Percentiles rank a stretch among this genome's conserved stretches.
Evolutionary conservation across 2,888 invertebrate species (phyloP).

Genomic region (Noctua comes): DNA sequence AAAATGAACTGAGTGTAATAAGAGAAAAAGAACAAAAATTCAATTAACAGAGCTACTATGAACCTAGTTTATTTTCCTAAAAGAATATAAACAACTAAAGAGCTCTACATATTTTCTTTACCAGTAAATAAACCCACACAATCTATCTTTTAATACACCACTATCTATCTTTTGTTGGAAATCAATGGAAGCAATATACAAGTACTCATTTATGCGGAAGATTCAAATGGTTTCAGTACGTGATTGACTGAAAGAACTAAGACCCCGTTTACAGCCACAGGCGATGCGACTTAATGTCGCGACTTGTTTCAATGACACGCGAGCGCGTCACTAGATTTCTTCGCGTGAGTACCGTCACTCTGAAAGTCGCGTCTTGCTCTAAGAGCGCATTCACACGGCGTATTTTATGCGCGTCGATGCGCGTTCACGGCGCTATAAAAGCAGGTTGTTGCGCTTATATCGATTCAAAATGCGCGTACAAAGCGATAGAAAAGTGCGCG

Average conservation of each 20-base stretch:
- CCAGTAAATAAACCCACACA: constrained; percentile 15
- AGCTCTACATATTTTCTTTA: constrained; percentile 15
- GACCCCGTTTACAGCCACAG: neutral
- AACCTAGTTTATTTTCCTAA: neutral
- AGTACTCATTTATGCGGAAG: constrained; percentile 54
- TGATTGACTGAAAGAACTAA: constrained; percentile 44
- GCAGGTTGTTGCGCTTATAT: neutral
- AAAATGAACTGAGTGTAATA: neutral
- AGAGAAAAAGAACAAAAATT: neutral
- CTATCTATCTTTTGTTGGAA: constrained; percentile 35
- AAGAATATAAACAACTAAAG: constrained; percentile 20
- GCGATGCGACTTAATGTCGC: neutral
- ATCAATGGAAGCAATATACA: constrained; percentile 50
- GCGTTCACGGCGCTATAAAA: neutral
- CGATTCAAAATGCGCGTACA: neutral
- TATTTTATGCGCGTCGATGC: neutral
- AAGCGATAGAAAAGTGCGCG: neutral
- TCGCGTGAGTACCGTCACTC: neutral
- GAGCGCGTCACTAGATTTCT: neutral
- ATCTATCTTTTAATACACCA: constrained; percentile 42
- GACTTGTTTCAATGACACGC: neutral
- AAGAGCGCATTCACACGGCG: neutral
- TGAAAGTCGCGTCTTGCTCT: neutral
- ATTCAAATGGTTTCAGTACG: constrained; percentile 57
- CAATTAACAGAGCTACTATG: neutral